Base-by-base conservation (phyloP, 2,888 invertebrate genomes). In the Rhingia rostrata region DNA sequence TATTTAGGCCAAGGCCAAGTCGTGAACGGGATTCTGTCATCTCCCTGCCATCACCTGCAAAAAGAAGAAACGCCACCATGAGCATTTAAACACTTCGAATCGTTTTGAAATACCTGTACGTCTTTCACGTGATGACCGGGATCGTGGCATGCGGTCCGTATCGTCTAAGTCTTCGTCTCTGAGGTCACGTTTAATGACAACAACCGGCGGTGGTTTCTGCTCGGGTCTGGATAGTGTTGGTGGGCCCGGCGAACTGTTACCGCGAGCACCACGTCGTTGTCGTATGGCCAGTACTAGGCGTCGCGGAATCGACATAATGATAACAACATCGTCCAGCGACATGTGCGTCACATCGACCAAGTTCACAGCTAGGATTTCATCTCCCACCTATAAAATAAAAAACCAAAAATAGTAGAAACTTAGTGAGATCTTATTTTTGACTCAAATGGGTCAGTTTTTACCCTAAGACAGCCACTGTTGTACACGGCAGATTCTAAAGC, bases 301-400 rank as follows among this genome's bases (percentile, higher is more conserved):
- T 89, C 98, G 94, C 5, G 99, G 99, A 92, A 99, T 99, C 89
- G 98, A 98, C 98, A 99, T 99, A 89, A 99, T 97, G 89, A 99
- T 98, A 87, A 99, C 99, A 86, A 99, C 99, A 92, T 99, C 99
- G 92, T 99, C 99, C 89, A 99, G 93, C 87, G 98, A 97, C 98
- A 99, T 99, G 89, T 97, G 95, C 86, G 98, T 96, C 87, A 99
- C 99, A 91, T 99, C 98, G 87, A 99, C 99, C 90, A 98, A 93
- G 92, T 99, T 99, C 77, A 99, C 99, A 43, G 98, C 98, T 88
- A 99, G 93, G 90, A 99, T 99, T 93, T 99, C 99, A 92, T 99
- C 99, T 54, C 99, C 99, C 63, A 99, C 98, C 94, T 96, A 35
- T 6, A 63, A 0, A 64, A 22, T 22, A 5, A 6, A 4, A 45